These are phyloP conservation scores for Bujurquina vittata DNA, from an alignment of 2,113 vertebrate species.

Conservation along the genomic window DNA sequence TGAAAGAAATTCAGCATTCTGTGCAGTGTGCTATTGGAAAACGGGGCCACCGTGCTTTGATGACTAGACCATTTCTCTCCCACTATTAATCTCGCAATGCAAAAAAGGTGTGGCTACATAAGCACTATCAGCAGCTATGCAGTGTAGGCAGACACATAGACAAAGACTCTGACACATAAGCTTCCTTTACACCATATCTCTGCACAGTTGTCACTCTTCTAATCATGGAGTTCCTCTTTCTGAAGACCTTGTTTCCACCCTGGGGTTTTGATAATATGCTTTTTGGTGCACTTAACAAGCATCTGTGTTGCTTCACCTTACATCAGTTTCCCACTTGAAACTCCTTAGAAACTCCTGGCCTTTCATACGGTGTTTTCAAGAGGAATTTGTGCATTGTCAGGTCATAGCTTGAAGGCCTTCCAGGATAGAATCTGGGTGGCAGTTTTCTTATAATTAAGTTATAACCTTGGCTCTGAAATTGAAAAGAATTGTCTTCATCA, in stretches of 20 bases:
- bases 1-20: constrained; percentile 55
- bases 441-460: constrained; percentile 29
- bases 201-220: constrained; percentile 18
- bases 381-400: background rate
- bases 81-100: constrained; percentile 51
- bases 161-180: background rate
- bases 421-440: background rate
- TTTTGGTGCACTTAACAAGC: constrained; percentile 34
- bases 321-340: constrained; percentile 51
- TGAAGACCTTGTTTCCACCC: background rate
- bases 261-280: constrained; percentile 12
- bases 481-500: background rate
- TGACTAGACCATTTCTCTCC: constrained; percentile 58
- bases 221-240: constrained; percentile 7
- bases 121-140: constrained; percentile 1
- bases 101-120: constrained; percentile 27
- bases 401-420: constrained; percentile 6
- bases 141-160: background rate
- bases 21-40: constrained; percentile 29
- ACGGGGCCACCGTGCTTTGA: constrained; percentile 56
- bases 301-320: constrained; percentile 52
- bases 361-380: background rate
- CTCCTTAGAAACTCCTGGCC: constrained; percentile 29
- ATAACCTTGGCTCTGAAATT: background rate
- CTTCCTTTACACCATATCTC: constrained; percentile 12